Conservation (phyloP, 2,888 invertebrate species). For the Megastigmus dorsalis region DNA sequence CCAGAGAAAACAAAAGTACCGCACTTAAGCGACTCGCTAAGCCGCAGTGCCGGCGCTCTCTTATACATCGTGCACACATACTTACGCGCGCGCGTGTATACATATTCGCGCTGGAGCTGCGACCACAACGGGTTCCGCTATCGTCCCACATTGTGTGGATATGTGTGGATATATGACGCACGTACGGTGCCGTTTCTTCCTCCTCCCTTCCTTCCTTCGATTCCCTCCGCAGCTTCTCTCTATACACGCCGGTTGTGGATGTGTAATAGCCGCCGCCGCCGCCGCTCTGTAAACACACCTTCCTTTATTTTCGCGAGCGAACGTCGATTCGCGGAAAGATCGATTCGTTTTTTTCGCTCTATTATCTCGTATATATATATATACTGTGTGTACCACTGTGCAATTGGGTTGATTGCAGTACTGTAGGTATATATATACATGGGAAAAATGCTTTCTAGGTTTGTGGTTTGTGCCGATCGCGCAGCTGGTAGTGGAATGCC, state of each 20-base stretch:
- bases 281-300: neutral
- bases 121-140: conserved; percentile 46
- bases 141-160: conserved; percentile 33
- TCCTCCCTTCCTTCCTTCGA: neutral
- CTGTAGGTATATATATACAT: too few relatives aligned
- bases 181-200: conserved; percentile 30
- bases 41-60: neutral
- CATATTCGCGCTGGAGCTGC: neutral
- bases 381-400: too few relatives aligned
- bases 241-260: too few relatives aligned
- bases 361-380: too few relatives aligned
- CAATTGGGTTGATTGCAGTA: too few relatives aligned
- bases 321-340: neutral
- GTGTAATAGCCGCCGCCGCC: too few relatives aligned
- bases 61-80: neutral
- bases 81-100: neutral
- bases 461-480: too few relatives aligned
- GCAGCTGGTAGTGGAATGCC: too few relatives aligned
- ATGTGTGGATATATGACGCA: conserved; percentile 24
- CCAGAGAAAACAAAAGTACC: conserved; percentile 19
- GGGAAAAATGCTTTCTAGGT: too few relatives aligned
- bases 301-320: neutral
- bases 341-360: neutral
- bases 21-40: neutral
- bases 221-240: neutral